Base-by-base conservation (phyloP, 2,888 invertebrate species). In the Drosophila sordidula region DNA sequence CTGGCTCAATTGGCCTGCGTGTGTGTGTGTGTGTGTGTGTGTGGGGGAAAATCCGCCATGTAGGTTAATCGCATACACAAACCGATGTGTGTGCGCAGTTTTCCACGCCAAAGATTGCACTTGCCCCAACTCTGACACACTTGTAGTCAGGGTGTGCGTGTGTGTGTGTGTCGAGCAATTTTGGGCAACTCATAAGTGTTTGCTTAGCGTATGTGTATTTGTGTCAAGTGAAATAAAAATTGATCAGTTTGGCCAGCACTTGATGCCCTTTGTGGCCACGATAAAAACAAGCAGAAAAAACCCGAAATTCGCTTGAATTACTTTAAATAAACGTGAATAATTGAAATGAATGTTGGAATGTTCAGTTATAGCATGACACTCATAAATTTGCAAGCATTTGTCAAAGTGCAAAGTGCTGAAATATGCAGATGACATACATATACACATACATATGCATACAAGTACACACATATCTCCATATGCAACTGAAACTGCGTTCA, bases 51-150 rank as follows among this genome's bases (percentile, higher is more conserved):
- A 25, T 64, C 25, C 26, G 42, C 41, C 47, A 75, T 75, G 66
- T 75, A 54, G 75, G 75, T 75, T 75, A 75, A 75, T 75, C 74
- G 70, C 70, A 49, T 63, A 66, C 41, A 63, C 58, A 75, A 75
- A 56, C 44, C 54, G n/a, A 41, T 59, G 42, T 73, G 64, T 65
- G 50, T 62, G 68, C 47, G 65, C 74, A 65, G 54, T 52, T 65
- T 78, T 76, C 67, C 69, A 56, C 67, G 71, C 65, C 76, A 68
- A 69, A 49, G 79, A 74, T 74, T 81, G 73, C 79, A 81, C 70
- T 81, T 78, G 62, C 70, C 76, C 59, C 73, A 55, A 55, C 59
- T 65, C 41, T 74, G 76, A 18, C 18, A 18, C 4, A 22, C 22
- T 22, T 22, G 22, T 22, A 22, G 22, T 22, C 22, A 22, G 22